Evolutionary conservation across 1,140 invertebrate species (phyloP).

Genomic region (Sitobion miscanthi): DNA sequence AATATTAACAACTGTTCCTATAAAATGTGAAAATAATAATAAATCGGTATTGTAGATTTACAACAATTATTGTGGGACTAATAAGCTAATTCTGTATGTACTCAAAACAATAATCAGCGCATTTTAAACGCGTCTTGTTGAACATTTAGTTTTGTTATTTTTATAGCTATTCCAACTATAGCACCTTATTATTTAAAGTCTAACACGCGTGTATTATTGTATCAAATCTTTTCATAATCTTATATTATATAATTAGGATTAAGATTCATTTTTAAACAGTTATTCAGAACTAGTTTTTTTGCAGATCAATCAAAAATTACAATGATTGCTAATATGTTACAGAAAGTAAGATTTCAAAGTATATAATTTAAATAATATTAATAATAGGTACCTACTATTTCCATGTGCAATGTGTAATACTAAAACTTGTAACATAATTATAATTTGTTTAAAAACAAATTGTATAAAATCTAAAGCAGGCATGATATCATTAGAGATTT

Average conservation of each 20-base stretch:
- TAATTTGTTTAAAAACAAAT: not conserved
- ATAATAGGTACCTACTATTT: not conserved
- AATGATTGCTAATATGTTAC: not conserved
- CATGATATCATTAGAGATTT: not conserved
- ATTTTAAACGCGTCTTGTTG: not conserved
- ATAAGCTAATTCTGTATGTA: not conserved
- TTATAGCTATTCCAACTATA: not conserved
- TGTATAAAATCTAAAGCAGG: not conserved
- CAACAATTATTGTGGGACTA: not conserved
- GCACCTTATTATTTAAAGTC: not conserved
- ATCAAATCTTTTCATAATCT: not conserved
- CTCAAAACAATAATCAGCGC: not conserved
- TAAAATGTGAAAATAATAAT: not conserved
- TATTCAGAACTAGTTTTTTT: not conserved
- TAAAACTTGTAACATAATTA: not conserved
- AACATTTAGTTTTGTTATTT: not conserved
- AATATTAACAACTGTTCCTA: not conserved
- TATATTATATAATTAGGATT: not conserved
- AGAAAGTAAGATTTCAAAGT: not conserved
- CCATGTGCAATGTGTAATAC: not conserved
- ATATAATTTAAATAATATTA: not conserved
- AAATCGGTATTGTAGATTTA: not conserved
- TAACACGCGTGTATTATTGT: not conserved
- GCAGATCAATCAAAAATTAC: not conserved
- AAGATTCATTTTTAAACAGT: not conserved